Evolutionary conservation across 2,797 vertebrate species (phyloP), one percentile per base, ranked within the genome.

Genomic region (Pseudochaenichthys georgianus): DNA sequence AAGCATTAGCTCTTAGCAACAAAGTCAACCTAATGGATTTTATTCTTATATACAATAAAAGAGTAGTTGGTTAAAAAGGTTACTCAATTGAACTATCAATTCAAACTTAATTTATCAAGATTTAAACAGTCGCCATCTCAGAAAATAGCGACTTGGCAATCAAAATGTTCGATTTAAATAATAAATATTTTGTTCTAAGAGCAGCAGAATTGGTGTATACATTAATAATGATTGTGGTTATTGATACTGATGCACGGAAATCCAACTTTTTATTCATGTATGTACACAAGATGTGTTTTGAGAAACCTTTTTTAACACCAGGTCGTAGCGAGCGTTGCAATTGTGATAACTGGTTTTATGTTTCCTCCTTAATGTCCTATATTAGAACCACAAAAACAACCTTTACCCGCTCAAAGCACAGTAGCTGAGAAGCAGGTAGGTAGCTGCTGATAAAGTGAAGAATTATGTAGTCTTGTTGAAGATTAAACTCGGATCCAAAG

Each of bases 401-500:
- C 34, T 9, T 38, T 38, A 38, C 34, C 34, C 6, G 34, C 34
- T 38, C 34, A 9, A 9, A 38, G 51, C 15, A 46, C 54, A 69
- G 73, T 51, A 41, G 67, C 31, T 73, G 64, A 64, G 64, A 65
- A 79, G 64, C 43, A 54, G 54, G 57, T 68, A 46, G 54, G 19
- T 52, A 38, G 28, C 46, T 57, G 43, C 38, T 41, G 34, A 63
- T 70, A 46, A 77, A 87, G 78, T 72, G 69, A 83, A 80, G 82
- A 80, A 59, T 68, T 11, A 58, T 75, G 61, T 60, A 16, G 66
- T 47, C 66, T 75, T 73, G 78, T 82, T 88, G 75, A 87, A 91
- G 75, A 87, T 92, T 86, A 90, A 90, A 89, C 83, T 70, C 9
- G 28, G 70, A 83, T 84, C 85, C 81, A 65, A 78, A 77, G 81